Base-by-base conservation (phyloP, 2,888 invertebrate genomes). In the Caenorhabditis doughertyi region DNA sequence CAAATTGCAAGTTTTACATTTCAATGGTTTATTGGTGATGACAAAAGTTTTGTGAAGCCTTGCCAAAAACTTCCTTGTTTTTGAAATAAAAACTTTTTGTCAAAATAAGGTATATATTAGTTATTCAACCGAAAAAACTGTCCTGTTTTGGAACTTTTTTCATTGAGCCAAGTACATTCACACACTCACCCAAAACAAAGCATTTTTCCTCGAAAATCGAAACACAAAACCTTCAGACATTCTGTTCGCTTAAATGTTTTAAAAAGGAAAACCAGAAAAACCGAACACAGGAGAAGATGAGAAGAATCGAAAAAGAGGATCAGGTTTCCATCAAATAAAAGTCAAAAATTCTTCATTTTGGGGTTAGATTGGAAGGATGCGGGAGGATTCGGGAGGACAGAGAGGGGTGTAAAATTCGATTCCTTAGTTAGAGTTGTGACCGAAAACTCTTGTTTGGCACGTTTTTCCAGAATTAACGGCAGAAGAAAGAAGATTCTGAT, bases 321-420 rank as follows among this genome's bases (percentile, higher is more conserved):
- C 77, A 44, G 51, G 68, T 77, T 77, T 77, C 74, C 18, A 4
- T 7, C 47, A 21, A 68, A 74, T 51, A 67, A 77, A 77, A 77
- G 77, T 77, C 77, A 77, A 77, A 77, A 68, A 77, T 77, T 77
- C 76, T 58, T 49, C 72, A 60, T 32, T 42, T 72, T 53, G 18
- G 23, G 60, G 27, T 7, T 21, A n/a, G n/a, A n/a, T n/a, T n/a
- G n/a, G 62, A 13, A 35, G 35, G 9, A 35, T 35, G 9, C 35
- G 5, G 35, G n/a, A 7, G 3, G 11, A 18, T 49, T 35, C 25
- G 47, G 51, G 47, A 23, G 65, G 49, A 32, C 18, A 51, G n/a
- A 9, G 32, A 56, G 44, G 60, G 68, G 67, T 68, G 68, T 77
- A 68, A 77, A 77, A 77, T 68, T 77, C 62, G 77, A 77, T 77